These are phyloP conservation scores for Copidosoma aretas DNA, from an alignment of 2,888 invertebrate species.

Conservation along the genomic window DNA sequence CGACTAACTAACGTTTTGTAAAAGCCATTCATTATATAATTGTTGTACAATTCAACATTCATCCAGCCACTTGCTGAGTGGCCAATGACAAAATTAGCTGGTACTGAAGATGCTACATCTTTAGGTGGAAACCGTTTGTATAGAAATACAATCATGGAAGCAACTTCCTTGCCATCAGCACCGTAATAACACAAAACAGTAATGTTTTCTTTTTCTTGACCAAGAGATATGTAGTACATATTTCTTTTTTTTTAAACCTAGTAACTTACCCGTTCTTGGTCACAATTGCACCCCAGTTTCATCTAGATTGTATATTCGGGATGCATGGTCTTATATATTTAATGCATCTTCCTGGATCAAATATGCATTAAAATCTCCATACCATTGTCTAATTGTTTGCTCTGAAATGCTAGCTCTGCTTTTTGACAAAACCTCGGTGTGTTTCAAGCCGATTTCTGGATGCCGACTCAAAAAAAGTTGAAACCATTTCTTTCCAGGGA, in stretches of 20 bases:
- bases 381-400: conserved; percentile 32
- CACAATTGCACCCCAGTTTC: conserved; percentile 38
- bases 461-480: conserved; percentile 39
- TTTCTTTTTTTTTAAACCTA: neutral
- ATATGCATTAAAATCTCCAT: conserved; percentile 15
- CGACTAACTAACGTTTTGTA: too few species aligned
- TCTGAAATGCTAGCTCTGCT: conserved; percentile 25
- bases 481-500: conserved; percentile 42
- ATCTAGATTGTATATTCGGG: conserved; percentile 39
- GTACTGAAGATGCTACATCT: too few species aligned
- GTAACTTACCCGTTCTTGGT: conserved; percentile 34
- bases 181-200: conserved; percentile 20
- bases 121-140: too few species aligned
- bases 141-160: too few species aligned
- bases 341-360: conserved; percentile 19
- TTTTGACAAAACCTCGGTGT: conserved; percentile 17
- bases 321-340: conserved; percentile 32
- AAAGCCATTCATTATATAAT: too few species aligned
- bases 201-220: conserved; percentile 34
- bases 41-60: too few species aligned
- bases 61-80: too few species aligned
- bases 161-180: conserved; percentile 6
- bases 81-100: too few species aligned
- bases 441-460: conserved; percentile 30
- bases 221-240: conserved; percentile 29